Evolutionary conservation across 2,797 vertebrate genomes (phyloP).

Genomic region (Eurystomus glaucurus): DNA sequence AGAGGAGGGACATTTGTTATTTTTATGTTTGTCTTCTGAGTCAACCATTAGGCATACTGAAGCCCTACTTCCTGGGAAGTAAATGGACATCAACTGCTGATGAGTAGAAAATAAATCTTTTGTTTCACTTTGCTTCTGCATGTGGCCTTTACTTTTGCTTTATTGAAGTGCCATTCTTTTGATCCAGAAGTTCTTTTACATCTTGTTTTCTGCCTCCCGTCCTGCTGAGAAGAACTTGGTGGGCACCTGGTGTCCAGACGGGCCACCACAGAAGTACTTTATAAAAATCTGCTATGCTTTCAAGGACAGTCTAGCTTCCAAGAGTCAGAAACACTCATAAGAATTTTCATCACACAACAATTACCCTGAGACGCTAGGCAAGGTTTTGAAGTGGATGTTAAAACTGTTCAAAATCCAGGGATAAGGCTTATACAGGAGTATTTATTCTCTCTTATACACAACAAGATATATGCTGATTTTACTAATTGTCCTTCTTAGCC

Average conservation of each 20-base stretch:
- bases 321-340: background rate
- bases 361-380: background rate
- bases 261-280: background rate
- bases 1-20: rapidly evolving
- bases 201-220: rapidly evolving
- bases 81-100: background rate
- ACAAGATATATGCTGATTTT: background rate
- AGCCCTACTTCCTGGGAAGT: background rate
- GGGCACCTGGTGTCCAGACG: background rate
- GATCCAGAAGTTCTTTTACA: rapidly evolving
- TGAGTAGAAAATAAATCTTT: background rate
- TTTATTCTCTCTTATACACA: background rate
- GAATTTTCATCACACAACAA: background rate
- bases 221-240: background rate
- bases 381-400: background rate
- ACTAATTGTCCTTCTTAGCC: background rate
- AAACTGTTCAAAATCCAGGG: background rate
- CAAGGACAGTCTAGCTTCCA: background rate
- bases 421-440: background rate
- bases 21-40: background rate
- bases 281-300: background rate
- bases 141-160: background rate
- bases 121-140: background rate
- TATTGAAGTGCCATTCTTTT: background rate
- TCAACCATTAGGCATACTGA: rapidly evolving